A percentile compares a stretch with the other conserved stretches of the same genome.
Conservation (phyloP, 2,113 vertebrate genomes). For the Eurystomus gularis region DNA sequence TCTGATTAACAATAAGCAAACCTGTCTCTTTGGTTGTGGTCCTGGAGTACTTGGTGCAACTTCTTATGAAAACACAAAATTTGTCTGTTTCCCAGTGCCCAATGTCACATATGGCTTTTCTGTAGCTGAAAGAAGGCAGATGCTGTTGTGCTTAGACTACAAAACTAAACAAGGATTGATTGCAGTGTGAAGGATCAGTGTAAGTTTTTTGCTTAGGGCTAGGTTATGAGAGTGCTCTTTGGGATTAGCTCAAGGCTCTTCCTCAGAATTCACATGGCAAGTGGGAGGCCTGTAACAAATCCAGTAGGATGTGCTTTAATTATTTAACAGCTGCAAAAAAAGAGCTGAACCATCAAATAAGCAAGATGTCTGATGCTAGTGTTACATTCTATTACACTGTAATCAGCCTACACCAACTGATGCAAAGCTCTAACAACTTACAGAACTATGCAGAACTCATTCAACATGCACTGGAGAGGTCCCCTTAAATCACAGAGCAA, state of each 20-base stretch:
- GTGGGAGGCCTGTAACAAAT: neutral
- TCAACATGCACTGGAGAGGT: neutral
- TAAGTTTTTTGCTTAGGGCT: constrained; percentile 9
- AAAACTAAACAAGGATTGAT: constrained; percentile 27
- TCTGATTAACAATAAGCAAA: neutral
- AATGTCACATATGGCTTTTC: neutral
- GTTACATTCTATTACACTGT: neutral
- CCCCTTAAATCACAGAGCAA: neutral
- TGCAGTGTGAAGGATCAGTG: neutral
- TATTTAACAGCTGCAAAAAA: neutral
- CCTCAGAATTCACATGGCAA: neutral
- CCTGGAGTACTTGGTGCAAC: neutral
- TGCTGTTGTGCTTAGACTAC: neutral
- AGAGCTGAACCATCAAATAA: neutral
- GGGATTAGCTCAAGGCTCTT: neutral
- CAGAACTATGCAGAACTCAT: neutral
- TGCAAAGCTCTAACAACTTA: neutral
- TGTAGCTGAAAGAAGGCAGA: constrained; percentile 32
- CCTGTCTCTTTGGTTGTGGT: neutral
- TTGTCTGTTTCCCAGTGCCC: neutral
- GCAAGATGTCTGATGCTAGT: neutral
- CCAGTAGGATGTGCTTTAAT: neutral
- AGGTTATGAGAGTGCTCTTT: neutral
- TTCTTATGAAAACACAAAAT: neutral
- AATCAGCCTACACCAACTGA: neutral